Percentiles rank a stretch among this genome's conserved stretches.
phyloP scores from a whole-genome alignment of 1,140 invertebrate genomes.

The Pissodes strobi region DNA sequence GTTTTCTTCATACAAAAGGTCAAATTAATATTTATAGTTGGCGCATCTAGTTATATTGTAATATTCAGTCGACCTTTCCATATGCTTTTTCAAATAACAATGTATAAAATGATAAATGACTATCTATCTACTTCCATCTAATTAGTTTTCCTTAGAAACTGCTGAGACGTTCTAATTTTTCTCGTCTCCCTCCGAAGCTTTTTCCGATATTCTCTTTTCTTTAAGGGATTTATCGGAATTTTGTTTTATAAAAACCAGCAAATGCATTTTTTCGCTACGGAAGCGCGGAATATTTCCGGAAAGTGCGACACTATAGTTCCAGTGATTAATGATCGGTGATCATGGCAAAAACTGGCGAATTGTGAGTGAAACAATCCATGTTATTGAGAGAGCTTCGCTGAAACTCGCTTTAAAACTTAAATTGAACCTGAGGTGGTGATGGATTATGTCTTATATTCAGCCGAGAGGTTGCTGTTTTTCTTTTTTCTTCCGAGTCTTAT shows the following conservation, averaged over 20 bases:
- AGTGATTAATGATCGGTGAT: conserved; percentile 26
- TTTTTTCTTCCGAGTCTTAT: conserved; percentile 5
- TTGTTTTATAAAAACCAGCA: not conserved
- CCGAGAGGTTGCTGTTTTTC: conserved; percentile 8
- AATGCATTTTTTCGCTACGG: conserved; percentile 14
- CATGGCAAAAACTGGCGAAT: conserved; percentile 21
- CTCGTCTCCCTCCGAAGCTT: conserved; percentile 9
- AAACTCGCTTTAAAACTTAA: conserved; percentile 28
- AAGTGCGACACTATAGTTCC: not conserved
- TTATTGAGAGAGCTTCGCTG: conserved; percentile 18
- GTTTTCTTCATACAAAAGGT: no score
- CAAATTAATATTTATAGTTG: no score
- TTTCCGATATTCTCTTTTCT: conserved; percentile 22
- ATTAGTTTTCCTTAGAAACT: no score
- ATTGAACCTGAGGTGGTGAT: conserved; percentile 20
- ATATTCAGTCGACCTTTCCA: no score
- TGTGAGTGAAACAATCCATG: conserved; percentile 26
- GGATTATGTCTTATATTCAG: conserved; percentile 22
- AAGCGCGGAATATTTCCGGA: conserved; percentile 4
- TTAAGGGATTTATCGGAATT: conserved; percentile 5
- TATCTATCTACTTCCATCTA: no score
- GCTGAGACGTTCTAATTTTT: no score
- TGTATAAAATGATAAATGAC: no score
- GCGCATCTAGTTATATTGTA: no score
- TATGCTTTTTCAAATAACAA: no score